Percentiles rank a stretch among this genome's conserved stretches.
phyloP scores from a whole-genome alignment of 2,888 invertebrate genomes.

The Mesochorus sp. region DNA sequence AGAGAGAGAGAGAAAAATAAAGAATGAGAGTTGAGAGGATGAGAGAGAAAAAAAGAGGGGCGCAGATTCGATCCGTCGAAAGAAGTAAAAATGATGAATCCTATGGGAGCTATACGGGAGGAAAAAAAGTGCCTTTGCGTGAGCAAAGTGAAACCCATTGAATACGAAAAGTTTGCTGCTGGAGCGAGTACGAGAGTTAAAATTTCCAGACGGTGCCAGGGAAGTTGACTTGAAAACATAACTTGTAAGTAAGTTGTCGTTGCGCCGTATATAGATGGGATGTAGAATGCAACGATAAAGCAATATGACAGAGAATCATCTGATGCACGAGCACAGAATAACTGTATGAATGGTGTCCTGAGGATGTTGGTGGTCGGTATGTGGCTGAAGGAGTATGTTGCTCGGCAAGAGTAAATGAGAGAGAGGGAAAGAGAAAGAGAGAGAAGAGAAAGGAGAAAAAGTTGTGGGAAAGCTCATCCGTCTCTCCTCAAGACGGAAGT shows the following conservation, averaged over 20 bases:
- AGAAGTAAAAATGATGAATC: constrained; percentile 68
- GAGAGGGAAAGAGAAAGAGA: constrained; percentile 57
- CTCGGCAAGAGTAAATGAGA: constrained; percentile 26
- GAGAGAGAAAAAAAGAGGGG: constrained; percentile 55
- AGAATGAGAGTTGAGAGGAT: constrained; percentile 23
- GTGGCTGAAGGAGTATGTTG: constrained; percentile 41
- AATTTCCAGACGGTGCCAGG: constrained; percentile 75
- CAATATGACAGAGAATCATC: constrained; percentile 7
- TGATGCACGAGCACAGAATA: constrained; percentile 44
- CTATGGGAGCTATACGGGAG: not conserved
- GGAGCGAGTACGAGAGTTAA: constrained; percentile 28
- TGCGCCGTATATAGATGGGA: constrained; percentile 40
- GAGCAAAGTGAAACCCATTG: constrained; percentile 74
- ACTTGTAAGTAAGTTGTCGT: constrained; percentile 78
- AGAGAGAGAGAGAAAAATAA: not conserved
- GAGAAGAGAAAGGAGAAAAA: constrained; percentile 50
- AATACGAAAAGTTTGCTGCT: constrained; percentile 78
- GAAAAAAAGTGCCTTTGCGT: constrained; percentile 4
- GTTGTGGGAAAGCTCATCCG: too few species aligned
- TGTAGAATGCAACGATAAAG: not conserved
- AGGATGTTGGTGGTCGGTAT: constrained; percentile 38
- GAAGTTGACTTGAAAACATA: constrained; percentile 79
- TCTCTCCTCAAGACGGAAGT: constrained; percentile 76
- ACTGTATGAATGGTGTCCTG: constrained; percentile 50
- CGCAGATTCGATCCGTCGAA: constrained; percentile 65